Evolutionary conservation across 2,888 invertebrate species (phyloP), one percentile per base, ranked within the genome.

Genomic region (Cantharis nigra): DNA sequence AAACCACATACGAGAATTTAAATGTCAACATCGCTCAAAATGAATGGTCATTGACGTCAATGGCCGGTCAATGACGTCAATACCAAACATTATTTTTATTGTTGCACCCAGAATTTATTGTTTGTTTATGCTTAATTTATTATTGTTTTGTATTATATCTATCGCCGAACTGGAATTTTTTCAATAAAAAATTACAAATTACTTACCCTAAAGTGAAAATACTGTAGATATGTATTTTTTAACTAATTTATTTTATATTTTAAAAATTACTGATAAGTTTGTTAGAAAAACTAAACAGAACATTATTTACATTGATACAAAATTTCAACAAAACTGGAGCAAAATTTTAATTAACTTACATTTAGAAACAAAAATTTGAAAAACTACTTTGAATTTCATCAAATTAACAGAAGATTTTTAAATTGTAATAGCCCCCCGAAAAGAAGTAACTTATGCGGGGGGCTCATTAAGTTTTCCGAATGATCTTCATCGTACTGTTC

Each of bases 401-500:
- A 49, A 49, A 49, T n/a, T n/a, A 49, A 49, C n/a, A 49, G n/a
- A 49, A 49, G n/a, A 49, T 49, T 49, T n/a, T 5, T n/a, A n/a
- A 49, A 49, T 7, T 49, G 7, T 49, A 71, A 69, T 65, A 70
- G 80, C 82, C 83, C 82, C 82, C 82, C 82, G 82, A 80, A 81
- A 77, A 79, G 75, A 67, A 75, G 72, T 63, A 78, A 74, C 67
- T 79, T 78, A 83, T 79, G 82, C 84, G 83, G 84, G 83, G 84
- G 84, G 84, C 83, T 76, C 79, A 79, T 78, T 77, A 67, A 83
- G 85, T 85, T 85, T 85, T 85, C 85, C 84, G 84, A 82, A 78
- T 80, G 75, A 69, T 81, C 83, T 69, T 82, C 83, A 69, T 83
- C 82, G 85, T 93, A 93, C 84, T 93, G 93, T 83, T 93, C 93